Evolutionary conservation across 2,888 invertebrate genomes (phyloP), one percentile per base, ranked within the genome.

Genomic region (Morinoia aosen): DNA sequence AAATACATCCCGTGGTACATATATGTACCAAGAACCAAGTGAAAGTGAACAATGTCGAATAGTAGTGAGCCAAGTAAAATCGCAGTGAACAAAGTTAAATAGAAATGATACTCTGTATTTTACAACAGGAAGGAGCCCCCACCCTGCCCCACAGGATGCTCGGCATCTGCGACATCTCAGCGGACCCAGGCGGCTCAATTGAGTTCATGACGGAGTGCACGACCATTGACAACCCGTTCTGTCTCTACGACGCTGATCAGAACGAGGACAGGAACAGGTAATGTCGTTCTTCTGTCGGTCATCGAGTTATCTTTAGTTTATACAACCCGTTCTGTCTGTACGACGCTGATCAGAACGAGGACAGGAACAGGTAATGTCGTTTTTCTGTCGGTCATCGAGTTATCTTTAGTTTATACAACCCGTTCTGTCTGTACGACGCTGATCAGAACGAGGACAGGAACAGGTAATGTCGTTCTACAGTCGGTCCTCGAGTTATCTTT

Each of bases 131-230:
- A 40, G 97, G 99, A 0, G 98, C 99, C 0, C 99, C 99, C 0
- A 98, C 98, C 0, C 97, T 99, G 94, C 99, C 99, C 0, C 99
- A 99, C 97, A 98, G 99, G 96, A 98, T 99, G 98, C 97, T 99
- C 96, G 98, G 98, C 8, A 99, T 99, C 97, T 99, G 99, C 97
- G 99, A 99, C 97, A 99, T 99, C 97, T 99, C 99, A 0, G 99
- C 99, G 0, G 99, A 99, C 97, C 99, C 99, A 0, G 99, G 99
- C 0, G 99, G 99, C 95, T 99, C 99, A 88, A 99, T 99, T 96
- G 99, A 99, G 97, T 99, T 99, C 97, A 99, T 99, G 99, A 99
- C 99, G 97, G 99, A 99, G 97, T 99, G 99, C 97, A 99, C 99
- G 0, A 99, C 99, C 0, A 99, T 99, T 96, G 99, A 99, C 97